phyloP scores from a whole-genome alignment of 2,113 vertebrate genomes.

The Osmerus mordax region DNA sequence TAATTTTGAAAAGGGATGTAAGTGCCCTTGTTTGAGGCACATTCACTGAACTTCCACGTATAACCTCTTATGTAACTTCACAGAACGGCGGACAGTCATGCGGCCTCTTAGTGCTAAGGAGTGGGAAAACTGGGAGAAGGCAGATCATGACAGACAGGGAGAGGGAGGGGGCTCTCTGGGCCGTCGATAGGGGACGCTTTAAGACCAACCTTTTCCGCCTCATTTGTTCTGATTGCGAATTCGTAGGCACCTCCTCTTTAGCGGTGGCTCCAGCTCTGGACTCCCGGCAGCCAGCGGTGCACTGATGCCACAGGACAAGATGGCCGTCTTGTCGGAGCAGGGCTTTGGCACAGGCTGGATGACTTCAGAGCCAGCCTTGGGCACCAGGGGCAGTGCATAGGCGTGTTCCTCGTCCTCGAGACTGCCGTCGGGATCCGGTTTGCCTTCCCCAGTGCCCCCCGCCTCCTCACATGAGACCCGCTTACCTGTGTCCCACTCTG shows the following conservation, averaged over 20 bases:
- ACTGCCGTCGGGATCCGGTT: constrained; percentile 79
- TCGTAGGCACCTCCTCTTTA: constrained; percentile 99
- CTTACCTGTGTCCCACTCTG: constrained; percentile 82
- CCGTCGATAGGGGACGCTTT: not conserved
- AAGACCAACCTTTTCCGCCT: constrained; percentile 79
- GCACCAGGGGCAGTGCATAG: constrained; percentile 90
- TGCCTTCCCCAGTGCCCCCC: constrained; percentile 73
- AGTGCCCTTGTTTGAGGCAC: too few species aligned
- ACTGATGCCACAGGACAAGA: constrained; percentile 84
- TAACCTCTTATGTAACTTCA: too few species aligned
- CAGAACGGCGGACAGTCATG: too few species aligned
- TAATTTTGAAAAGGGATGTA: too few species aligned
- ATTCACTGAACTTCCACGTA: too few species aligned
- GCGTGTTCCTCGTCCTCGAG: constrained; percentile 92
- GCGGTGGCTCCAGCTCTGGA: constrained; percentile 91
- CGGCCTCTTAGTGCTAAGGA: too few species aligned
- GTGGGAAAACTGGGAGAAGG: too few species aligned
- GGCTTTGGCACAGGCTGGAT: constrained; percentile 99
- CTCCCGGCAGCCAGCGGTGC: constrained; percentile 86
- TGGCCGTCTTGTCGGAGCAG: constrained; percentile 86
- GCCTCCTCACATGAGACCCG: constrained; percentile 79
- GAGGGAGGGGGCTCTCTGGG: not conserved
- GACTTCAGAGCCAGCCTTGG: constrained; percentile 89
- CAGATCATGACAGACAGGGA: not conserved
- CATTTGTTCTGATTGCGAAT: constrained; percentile 99